phyloP scores from a whole-genome alignment of 2,797 vertebrate genomes.

The Toxotes lorentzi region DNA sequence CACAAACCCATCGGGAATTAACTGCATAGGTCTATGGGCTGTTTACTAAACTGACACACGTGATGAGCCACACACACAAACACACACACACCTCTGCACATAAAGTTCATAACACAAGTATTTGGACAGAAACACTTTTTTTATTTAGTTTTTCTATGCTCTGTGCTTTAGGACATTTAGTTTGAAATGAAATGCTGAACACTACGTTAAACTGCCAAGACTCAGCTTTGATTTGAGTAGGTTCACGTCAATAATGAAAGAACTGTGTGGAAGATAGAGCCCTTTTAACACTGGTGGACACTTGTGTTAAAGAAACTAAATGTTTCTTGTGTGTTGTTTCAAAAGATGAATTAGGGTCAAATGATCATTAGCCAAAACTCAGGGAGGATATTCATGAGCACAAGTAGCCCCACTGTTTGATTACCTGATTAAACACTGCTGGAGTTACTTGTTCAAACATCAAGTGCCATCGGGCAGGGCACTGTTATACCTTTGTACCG shows the following conservation, averaged over 20 bases:
- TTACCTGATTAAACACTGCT: slow-evolving; percentile 60
- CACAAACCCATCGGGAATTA: slow-evolving; percentile 5
- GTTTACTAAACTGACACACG: slow-evolving; percentile 31
- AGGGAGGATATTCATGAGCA: slow-evolving; percentile 36
- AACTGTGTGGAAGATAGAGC: no score
- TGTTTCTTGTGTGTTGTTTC: no score
- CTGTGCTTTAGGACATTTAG: no score
- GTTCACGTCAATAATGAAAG: no score
- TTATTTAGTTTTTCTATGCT: no score
- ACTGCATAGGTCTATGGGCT: background rate
- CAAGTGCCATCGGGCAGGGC: background rate
- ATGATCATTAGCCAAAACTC: slow-evolving; percentile 35
- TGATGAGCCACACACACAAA: slow-evolving; percentile 9
- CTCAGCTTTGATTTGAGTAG: no score
- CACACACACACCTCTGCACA: background rate
- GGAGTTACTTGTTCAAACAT: slow-evolving; percentile 60
- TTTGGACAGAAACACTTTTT: no score
- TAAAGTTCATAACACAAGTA: background rate
- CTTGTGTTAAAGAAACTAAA: no score
- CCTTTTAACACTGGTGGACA: no score
- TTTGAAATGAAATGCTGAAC: no score
- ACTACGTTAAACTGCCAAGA: no score
- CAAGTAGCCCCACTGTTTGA: slow-evolving; percentile 50
- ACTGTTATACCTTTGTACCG: slow-evolving; percentile 19
- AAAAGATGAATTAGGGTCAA: slow-evolving; percentile 45